Conservation (phyloP, 2,113 vertebrate species). For the Alligator sinensis region DNA sequence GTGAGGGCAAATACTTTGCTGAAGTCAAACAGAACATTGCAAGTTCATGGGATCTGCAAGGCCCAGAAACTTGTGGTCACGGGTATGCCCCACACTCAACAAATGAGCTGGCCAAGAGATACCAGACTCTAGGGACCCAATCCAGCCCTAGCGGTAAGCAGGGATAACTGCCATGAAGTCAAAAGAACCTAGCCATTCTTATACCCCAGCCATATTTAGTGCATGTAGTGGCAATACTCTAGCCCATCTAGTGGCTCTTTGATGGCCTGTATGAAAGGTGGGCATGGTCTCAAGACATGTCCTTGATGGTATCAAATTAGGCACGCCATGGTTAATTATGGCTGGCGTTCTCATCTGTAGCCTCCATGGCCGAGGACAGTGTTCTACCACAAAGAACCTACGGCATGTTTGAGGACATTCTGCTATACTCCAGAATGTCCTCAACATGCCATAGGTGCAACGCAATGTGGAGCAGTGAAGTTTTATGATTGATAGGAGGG, state of each 20-base stretch:
- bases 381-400: no score
- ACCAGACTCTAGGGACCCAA: neutral
- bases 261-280: neutral
- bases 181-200: neutral
- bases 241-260: neutral
- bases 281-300: neutral
- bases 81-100: neutral
- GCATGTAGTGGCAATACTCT: no score
- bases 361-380: no score
- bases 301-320: neutral
- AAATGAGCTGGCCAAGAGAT: neutral
- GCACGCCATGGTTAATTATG: neutral
- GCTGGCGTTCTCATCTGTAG: neutral
- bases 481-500: no score
- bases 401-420: no score
- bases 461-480: no score
- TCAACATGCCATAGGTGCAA: no score
- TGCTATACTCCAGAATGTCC: no score
- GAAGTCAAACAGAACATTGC: neutral
- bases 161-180: neutral
- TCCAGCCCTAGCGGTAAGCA: neutral
- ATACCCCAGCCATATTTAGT: neutral
- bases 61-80: neutral
- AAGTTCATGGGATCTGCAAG: no score
- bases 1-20: neutral